Base-by-base conservation (phyloP, 2,888 invertebrate genomes). In the Drosophila hamatofila region DNA sequence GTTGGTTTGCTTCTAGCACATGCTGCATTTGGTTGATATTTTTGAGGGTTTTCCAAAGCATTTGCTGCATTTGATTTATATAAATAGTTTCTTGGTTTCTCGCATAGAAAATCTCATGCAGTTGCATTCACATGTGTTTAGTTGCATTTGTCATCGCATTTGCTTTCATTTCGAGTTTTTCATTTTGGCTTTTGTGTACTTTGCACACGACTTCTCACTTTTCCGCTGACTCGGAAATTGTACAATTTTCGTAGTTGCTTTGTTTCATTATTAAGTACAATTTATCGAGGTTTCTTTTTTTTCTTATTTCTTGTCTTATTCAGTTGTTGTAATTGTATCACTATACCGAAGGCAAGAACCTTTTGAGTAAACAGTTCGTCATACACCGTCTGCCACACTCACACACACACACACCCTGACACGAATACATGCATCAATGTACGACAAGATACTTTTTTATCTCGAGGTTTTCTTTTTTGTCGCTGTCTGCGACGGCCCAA, bases 261-360 rank as follows among this genome's bases (percentile, higher is more conserved):
- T 75, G 46, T 62, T 65, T 74, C 74, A 72, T 78, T 78, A 61
- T 73, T 37, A 72, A 72, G 59, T 63, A 59, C 55, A 49, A 66
- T 65, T 66, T 55, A 65, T 68, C 64, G 70, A 66, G 63, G 65
- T 68, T 48, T 61, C 72, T 55, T 63, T 72, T 67, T 68, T 46
- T 64, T 64, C 74, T 68, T 71, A 46, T 60, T 58, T 61, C n/a
- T 39, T 39, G 39, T 46, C 30, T 59, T 54, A 71, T 70, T 70
- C 44, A 63, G 71, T 81, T 63, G 59, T 74, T 83, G 82, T 85
- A 86, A 89, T 83, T 87, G 72, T 75, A 90, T 86, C 81, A 74
- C 78, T 70, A 68, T 61, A 73, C 66, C 66, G 87, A 88, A 87
- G 87, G 88, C 80, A 88, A 87, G 86, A 88, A 90, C 88, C 83